Conservation (phyloP, 2,113 vertebrate genomes). For the Nansenia antarctica region DNA sequence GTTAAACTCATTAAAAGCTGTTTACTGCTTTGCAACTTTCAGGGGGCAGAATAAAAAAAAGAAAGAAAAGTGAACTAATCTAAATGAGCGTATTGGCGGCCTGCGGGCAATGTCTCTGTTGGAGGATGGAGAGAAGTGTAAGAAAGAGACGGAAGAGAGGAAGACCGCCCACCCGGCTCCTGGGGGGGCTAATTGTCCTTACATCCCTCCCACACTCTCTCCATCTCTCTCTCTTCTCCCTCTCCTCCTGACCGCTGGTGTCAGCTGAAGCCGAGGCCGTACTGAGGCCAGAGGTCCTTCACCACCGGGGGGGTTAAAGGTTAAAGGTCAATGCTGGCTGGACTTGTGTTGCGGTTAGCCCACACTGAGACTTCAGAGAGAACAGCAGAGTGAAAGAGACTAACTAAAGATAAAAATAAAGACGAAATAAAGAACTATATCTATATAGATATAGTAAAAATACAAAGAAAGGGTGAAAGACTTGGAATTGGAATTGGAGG, state of each 20-base stretch:
- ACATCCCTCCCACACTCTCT: slow-evolving; percentile 24
- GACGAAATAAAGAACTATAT: too few relatives aligned
- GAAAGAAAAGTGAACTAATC: background rate
- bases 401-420: too few relatives aligned
- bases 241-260: slow-evolving; percentile 12
- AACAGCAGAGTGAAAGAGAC: too few relatives aligned
- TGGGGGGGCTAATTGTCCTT: background rate
- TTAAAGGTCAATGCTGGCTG: background rate
- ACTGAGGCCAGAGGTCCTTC: background rate
- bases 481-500: too few relatives aligned
- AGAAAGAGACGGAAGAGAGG: background rate
- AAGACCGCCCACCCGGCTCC: background rate
- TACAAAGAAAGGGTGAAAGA: too few relatives aligned
- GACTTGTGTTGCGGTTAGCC: background rate
- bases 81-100: too few relatives aligned
- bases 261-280: too few relatives aligned
- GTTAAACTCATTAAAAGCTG: background rate
- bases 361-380: too few relatives aligned
- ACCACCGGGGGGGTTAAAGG: too few relatives aligned
- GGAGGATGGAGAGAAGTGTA: background rate
- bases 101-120: background rate
- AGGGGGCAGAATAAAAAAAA: background rate
- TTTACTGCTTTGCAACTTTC: background rate
- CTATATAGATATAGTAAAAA: too few relatives aligned
- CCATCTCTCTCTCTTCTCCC: slow-evolving; percentile 39